Conservation (phyloP, 2,113 vertebrate species). For the Myanophis thanlyinensis region DNA sequence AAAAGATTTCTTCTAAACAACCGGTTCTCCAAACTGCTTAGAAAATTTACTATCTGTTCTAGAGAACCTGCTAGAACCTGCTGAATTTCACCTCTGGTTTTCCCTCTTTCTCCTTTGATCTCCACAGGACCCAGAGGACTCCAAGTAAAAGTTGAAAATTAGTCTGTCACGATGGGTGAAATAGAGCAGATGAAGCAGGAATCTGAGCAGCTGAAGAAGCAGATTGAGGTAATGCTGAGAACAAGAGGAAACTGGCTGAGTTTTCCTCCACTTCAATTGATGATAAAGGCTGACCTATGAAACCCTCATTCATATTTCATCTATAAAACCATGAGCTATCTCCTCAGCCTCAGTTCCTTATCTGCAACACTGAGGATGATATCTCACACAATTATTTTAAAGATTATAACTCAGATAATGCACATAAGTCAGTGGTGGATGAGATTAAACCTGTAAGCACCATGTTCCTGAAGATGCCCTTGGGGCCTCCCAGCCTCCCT, state of each 20-base stretch:
- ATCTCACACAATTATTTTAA: background rate
- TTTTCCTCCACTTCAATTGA: background rate
- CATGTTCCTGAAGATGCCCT: background rate
- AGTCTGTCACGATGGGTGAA: conserved; percentile 82
- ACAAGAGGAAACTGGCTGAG: background rate
- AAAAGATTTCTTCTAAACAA: too few species aligned
- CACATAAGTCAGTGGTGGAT: background rate
- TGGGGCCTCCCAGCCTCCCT: background rate
- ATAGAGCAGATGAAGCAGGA: conserved; percentile 94
- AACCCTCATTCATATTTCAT: background rate
- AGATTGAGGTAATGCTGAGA: conserved; percentile 84
- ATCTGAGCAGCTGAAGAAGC: conserved; percentile 91
- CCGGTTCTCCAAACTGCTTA: too few species aligned
- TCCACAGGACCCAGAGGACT: conserved; percentile 50
- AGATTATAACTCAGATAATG: background rate
- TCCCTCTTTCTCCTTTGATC: background rate
- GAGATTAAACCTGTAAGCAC: background rate
- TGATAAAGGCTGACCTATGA: background rate
- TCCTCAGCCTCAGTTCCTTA: background rate
- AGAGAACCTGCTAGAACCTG: too few species aligned
- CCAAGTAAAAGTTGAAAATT: conserved; percentile 18
- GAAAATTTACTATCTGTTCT: too few species aligned
- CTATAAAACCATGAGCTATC: background rate
- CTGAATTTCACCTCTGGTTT: too few species aligned
- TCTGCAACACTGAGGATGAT: background rate